Evolutionary conservation across 2,797 vertebrate genomes (phyloP), one percentile per base, ranked within the genome.

Genomic region (Acanthurus tractus): DNA sequence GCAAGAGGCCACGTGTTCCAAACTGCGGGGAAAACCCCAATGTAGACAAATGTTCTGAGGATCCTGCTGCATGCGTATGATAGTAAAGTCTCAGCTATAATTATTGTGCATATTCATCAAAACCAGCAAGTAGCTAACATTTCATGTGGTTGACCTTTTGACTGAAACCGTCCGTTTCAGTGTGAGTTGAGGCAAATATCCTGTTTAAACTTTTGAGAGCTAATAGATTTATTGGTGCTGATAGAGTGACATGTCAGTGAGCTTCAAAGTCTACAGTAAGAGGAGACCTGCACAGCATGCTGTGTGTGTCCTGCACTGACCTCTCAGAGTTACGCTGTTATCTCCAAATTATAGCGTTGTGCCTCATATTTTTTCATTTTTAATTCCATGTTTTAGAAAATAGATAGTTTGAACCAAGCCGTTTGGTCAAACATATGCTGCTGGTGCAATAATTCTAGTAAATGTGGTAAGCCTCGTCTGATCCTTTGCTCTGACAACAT

Each of bases 61-160:
- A 8, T 40, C 8, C 38, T 40, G 10, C 38, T 40, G 38, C 10
- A 40, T 40, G 38, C 11, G 38, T 40, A 65, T 44, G 38, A 74
- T 71, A 48, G 63, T 80, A 78, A 68, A 38, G 18, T 78, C 75
- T 71, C 73, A 14, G 48, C 63, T 63, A 20, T 56, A 71, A 72
- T 73, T 69, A 63, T 40, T 50, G 36, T 3, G 48, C 54, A 42
- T 57, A 29, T 54, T 53, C 17, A 8, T 56, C 50, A 57, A 52
- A 74, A 42, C 54, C 9, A 15, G 34, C n/a, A 7, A 65, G 61
- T 25, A 6, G 54, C 61, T 68, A 18, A 67, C 49, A 64, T 71
- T 42, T 72, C 6, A 36, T 67, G 22, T 10, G 0, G 50, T 82
- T 67, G 67, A 74, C 54, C 57, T 68, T 63, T 63, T 63, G 38